Percentiles rank a stretch among this genome's conserved stretches.
These are phyloP conservation scores for Gambusia holbrooki DNA, from an alignment of 2,113 vertebrate species.

Conservation along the genomic window DNA sequence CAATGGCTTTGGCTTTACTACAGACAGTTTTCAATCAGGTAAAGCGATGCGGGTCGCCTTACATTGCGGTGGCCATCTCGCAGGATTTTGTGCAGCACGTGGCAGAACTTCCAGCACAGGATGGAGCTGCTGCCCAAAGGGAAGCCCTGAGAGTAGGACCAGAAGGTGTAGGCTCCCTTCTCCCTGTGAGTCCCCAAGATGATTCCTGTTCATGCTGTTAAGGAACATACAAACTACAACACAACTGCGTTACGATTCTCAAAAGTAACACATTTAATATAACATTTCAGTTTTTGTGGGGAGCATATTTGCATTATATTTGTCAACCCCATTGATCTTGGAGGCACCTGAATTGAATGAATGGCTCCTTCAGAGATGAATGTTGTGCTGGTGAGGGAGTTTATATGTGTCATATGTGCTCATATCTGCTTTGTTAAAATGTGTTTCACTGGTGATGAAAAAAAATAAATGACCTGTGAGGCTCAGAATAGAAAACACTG, in stretches of 20 bases:
- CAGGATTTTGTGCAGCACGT: constrained; percentile 95
- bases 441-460: no score
- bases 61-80: constrained; percentile 94
- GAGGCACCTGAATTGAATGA: no score
- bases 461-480: not conserved
- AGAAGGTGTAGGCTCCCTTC: constrained; percentile 97
- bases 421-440: no score
- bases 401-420: no score
- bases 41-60: constrained; percentile 63
- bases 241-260: not conserved
- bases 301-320: not conserved
- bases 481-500: not conserved
- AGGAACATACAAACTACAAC: constrained; percentile 66
- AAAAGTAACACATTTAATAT: not conserved
- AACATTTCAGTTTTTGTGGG: not conserved
- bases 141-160: constrained; percentile 94
- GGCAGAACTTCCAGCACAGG: constrained; percentile 99
- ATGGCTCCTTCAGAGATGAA: no score
- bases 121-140: constrained; percentile 91
- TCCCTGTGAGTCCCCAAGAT: constrained; percentile 95
- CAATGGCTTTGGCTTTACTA: not conserved
- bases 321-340: not conserved
- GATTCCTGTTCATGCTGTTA: constrained; percentile 85
- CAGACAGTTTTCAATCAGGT: not conserved
- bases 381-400: no score